Evolutionary conservation across 2,797 vertebrate genomes (phyloP).

Genomic region (Darevskia nairensis): DNA sequence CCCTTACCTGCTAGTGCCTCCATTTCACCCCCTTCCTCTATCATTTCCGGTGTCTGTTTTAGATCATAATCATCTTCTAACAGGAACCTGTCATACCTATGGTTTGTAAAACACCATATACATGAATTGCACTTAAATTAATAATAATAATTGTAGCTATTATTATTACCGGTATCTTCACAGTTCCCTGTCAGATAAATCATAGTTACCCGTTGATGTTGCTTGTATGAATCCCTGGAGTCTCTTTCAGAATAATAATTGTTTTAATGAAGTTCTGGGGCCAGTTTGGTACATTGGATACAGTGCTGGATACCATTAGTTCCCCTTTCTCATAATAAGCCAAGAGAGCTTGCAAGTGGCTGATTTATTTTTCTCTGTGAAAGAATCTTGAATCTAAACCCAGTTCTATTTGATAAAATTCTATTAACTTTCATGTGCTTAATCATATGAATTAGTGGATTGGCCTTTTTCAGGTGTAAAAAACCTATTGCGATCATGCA

Average conservation of each 20-base stretch:
- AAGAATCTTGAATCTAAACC: background rate
- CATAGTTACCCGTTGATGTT: background rate
- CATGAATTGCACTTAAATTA: too few relatives aligned
- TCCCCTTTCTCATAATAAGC: background rate
- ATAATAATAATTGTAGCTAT: too few relatives aligned
- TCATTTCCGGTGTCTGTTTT: too few relatives aligned
- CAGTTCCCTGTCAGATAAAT: background rate
- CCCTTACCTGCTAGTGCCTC: too few relatives aligned
- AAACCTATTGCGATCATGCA: background rate
- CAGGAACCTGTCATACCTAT: too few relatives aligned
- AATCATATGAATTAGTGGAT: background rate
- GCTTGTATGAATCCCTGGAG: background rate
- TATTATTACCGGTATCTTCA: background rate
- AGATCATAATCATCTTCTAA: too few relatives aligned
- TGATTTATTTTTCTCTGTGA: background rate
- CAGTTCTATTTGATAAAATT: background rate
- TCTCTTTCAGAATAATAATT: background rate
- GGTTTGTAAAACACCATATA: too few relatives aligned
- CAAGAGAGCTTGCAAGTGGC: background rate
- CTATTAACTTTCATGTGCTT: background rate
- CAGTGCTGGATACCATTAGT: background rate
- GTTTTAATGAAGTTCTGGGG: background rate
- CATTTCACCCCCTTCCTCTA: too few relatives aligned
- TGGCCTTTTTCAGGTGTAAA: background rate
- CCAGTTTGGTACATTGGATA: background rate